phyloP scores from a whole-genome alignment of 2,113 vertebrate species.

The Ariopsis seemanni region DNA sequence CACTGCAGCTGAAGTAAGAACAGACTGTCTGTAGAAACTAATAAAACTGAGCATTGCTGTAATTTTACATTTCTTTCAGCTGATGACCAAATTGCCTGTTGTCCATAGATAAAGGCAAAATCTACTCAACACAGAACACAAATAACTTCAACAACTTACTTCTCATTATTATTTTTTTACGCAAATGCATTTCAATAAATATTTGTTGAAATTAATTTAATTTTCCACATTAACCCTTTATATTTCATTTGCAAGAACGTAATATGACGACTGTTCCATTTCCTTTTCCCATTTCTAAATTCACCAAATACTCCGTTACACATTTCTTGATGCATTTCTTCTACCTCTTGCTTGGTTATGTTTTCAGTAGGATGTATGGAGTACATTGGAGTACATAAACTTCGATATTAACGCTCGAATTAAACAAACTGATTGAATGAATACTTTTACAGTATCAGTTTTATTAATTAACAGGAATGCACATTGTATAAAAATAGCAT shows the following conservation, averaged over 20 bases:
- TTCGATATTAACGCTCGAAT: not conserved
- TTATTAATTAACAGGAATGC: slow-evolving; percentile 38
- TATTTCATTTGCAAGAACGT: too few relatives aligned
- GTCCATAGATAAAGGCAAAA: not conserved
- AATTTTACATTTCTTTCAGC: not conserved
- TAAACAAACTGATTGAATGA: not conserved
- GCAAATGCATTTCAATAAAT: not conserved
- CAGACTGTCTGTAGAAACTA: not conserved
- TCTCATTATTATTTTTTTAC: not conserved
- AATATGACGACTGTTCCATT: too few relatives aligned
- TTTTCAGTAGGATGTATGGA: not conserved
- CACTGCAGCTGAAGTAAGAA: not conserved
- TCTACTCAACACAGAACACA: not conserved
- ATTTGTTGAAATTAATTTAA: not conserved
- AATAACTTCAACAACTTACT: not conserved
- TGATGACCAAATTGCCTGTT: not conserved
- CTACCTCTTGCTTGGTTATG: not conserved
- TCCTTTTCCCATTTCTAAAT: not conserved
- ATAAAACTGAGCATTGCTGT: not conserved
- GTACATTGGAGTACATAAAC: too few relatives aligned
- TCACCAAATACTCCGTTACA: not conserved
- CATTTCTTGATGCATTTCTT: not conserved
- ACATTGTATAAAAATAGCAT: slow-evolving; percentile 23
- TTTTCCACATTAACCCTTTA: not conserved
- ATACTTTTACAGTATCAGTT: not conserved